phyloP scores from a whole-genome alignment of 2,113 vertebrate genomes.

The Epinephelus lanceolatus region DNA sequence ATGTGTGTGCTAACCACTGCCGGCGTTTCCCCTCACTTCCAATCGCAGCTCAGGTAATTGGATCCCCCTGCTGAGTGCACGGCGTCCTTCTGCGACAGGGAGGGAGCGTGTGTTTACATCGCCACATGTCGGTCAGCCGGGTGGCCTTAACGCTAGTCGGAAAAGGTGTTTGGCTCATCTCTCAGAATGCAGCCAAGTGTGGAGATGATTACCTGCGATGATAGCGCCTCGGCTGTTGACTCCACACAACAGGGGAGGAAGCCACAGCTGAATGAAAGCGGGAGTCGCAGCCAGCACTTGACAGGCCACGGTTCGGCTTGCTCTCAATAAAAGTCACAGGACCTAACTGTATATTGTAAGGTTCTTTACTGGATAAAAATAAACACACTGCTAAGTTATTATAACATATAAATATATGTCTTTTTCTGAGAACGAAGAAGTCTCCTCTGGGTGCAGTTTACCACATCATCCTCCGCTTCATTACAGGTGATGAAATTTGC shows the following conservation, averaged over 20 bases:
- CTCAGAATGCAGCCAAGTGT: conserved; percentile 47
- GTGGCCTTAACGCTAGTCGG: conserved; percentile 45
- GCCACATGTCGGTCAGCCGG: conserved; percentile 50
- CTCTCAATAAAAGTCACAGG: conserved; percentile 14
- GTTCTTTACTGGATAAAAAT: background rate
- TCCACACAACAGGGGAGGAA: conserved; percentile 40
- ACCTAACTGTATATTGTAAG: background rate
- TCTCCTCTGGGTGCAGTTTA: background rate
- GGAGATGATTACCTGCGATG: conserved; percentile 69
- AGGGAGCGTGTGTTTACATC: conserved; percentile 59
- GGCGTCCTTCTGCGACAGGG: conserved; percentile 49
- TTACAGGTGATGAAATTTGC: conserved; percentile 49
- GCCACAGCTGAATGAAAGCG: background rate
- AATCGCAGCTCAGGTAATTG: conserved; percentile 69
- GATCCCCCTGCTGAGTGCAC: conserved; percentile 36
- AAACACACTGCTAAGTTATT: too few relatives aligned
- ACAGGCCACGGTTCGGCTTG: conserved; percentile 3
- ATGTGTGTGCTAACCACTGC: conserved; percentile 58
- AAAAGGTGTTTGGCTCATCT: conserved; percentile 41
- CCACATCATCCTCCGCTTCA: conserved; percentile 8
- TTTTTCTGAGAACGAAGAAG: background rate
- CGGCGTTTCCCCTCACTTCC: conserved; percentile 54
- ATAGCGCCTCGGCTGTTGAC: conserved; percentile 53
- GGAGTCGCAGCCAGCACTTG: background rate
- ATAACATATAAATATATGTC: background rate